phyloP scores from a whole-genome alignment of 1,140 invertebrate genomes.

The Melanaphis sacchari region DNA sequence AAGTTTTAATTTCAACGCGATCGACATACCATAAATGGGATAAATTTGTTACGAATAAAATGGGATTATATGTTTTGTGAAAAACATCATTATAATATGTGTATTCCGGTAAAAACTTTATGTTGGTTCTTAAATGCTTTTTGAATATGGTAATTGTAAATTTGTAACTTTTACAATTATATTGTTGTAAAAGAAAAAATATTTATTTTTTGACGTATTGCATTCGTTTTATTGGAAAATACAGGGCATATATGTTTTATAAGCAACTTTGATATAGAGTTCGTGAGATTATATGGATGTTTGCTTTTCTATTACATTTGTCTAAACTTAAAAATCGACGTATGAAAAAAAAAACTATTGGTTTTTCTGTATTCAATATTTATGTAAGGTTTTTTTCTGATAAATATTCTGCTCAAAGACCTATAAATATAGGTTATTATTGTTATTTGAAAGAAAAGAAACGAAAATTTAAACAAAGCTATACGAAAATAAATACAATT shows the following conservation, averaged over 20 bases:
- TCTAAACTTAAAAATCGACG: neutral
- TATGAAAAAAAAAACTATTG: neutral
- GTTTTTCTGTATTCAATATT: too few relatives aligned
- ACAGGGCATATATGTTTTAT: neutral
- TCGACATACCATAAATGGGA: neutral
- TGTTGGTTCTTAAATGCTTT: neutral
- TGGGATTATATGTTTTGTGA: neutral
- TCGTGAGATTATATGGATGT: neutral
- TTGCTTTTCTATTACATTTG: neutral
- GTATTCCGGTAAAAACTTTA: neutral
- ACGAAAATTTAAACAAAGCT: too few relatives aligned
- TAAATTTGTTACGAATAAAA: neutral
- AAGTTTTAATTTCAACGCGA: neutral
- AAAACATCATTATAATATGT: neutral
- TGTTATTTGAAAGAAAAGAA: too few relatives aligned
- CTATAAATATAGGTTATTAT: too few relatives aligned
- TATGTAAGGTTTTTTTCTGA: too few relatives aligned
- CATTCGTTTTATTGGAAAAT: neutral
- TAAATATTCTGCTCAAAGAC: too few relatives aligned
- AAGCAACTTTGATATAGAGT: neutral
- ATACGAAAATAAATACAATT: neutral
- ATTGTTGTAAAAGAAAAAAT: too few relatives aligned
- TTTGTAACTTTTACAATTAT: too few relatives aligned
- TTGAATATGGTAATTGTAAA: too few relatives aligned
- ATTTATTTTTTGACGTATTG: neutral